These are phyloP conservation scores for Toxonevra muliebris DNA, from an alignment of 2,888 invertebrate genomes.

Conservation along the genomic window DNA sequence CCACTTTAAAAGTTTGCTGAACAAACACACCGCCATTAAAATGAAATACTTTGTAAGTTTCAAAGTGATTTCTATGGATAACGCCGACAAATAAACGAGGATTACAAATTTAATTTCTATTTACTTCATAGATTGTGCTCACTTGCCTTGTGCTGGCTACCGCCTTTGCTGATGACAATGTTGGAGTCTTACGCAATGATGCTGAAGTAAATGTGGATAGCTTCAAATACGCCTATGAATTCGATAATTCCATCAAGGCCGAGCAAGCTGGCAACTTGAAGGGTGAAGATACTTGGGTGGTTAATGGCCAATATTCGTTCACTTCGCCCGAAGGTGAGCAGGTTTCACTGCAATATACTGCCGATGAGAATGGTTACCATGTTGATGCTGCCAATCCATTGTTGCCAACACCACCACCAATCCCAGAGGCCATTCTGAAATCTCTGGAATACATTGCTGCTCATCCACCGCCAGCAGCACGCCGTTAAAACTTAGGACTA, in stretches of 20 bases:
- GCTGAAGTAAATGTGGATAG: conserved; percentile 47
- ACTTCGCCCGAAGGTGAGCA: conserved; percentile 53
- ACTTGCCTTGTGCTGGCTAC: conserved; percentile 52
- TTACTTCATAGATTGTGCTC: conserved; percentile 48
- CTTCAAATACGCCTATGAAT: conserved; percentile 48
- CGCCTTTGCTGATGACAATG: conserved; percentile 49
- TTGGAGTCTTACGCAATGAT: conserved; percentile 44
- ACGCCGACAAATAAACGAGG: too few species aligned
- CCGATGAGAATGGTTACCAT: conserved; percentile 51
- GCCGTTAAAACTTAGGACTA: too few species aligned
- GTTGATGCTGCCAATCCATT: conserved; percentile 47
- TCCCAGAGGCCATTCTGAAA: conserved; percentile 47
- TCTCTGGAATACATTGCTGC: conserved; percentile 43
- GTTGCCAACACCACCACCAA: conserved; percentile 55
- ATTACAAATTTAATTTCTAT: too few species aligned
- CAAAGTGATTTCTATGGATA: too few species aligned
- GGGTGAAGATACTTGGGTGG: conserved; percentile 37
- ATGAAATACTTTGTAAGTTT: too few species aligned
- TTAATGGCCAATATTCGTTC: conserved; percentile 38
- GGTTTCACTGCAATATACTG: conserved; percentile 40
- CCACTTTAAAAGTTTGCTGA: too few species aligned
- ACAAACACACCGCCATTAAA: too few species aligned
- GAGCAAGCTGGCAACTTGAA: conserved; percentile 46
- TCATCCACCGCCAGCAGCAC: conserved; percentile 38
- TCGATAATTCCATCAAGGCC: conserved; percentile 48